A percentile compares a stretch with the other conserved stretches of the same genome.
These are phyloP conservation scores for Andrena bucephala DNA, from an alignment of 2,888 invertebrate species.

Conservation along the genomic window DNA sequence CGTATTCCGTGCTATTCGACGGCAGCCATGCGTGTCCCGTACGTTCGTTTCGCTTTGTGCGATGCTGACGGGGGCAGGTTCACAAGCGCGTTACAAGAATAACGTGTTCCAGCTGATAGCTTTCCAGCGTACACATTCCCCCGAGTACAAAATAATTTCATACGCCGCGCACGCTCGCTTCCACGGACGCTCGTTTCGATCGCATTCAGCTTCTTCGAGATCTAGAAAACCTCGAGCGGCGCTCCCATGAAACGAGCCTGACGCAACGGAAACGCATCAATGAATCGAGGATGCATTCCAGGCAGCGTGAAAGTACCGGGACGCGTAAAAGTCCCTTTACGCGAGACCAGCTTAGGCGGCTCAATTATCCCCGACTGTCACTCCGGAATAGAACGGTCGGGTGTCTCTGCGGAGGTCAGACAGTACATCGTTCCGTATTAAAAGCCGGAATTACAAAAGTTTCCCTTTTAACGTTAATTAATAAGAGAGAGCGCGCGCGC, in stretches of 20 bases:
- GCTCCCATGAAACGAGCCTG: background rate
- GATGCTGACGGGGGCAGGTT: slow-evolving; percentile 4
- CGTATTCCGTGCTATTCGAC: slow-evolving; percentile 33
- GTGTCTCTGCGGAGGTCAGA: slow-evolving; percentile 49
- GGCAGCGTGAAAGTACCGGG: background rate
- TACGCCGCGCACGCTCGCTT: background rate
- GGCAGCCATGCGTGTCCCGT: slow-evolving; percentile 42
- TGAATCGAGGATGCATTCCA: background rate
- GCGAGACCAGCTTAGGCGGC: background rate
- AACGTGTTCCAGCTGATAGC: background rate
- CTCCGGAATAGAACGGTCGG: slow-evolving; percentile 31
- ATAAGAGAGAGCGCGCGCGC: slow-evolving; percentile 30
- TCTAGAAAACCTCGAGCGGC: background rate
- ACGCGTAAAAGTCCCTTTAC: background rate
- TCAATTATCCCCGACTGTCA: slow-evolving; percentile 43
- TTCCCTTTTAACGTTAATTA: slow-evolving; percentile 72
- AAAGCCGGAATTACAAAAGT: slow-evolving; percentile 70
- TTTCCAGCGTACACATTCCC: background rate
- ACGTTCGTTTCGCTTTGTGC: slow-evolving; percentile 36
- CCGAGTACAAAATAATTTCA: background rate
- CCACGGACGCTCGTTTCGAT: too few species aligned
- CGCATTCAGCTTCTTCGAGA: too few species aligned
- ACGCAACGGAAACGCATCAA: slow-evolving; percentile 4
- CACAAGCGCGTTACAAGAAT: slow-evolving; percentile 16
- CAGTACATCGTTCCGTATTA: slow-evolving; percentile 56